These are phyloP conservation scores for Drosophila helvetica DNA, from an alignment of 2,888 invertebrate genomes.

Conservation along the genomic window DNA sequence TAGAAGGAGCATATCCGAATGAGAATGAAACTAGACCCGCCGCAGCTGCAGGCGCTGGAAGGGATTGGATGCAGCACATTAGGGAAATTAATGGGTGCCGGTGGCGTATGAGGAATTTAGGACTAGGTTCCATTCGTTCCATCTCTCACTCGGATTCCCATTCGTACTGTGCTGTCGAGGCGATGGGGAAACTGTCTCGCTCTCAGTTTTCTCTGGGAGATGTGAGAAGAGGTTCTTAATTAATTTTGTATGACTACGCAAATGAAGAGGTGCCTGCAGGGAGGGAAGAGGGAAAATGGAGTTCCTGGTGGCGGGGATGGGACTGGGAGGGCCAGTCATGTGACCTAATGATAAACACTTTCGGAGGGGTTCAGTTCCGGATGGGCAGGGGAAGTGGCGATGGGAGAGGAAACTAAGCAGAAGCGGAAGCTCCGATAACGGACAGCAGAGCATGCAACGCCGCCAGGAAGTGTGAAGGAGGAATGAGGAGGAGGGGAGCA, in stretches of 20 bases:
- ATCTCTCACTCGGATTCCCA: not conserved
- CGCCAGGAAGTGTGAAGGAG: conserved; percentile 21
- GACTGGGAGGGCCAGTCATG: conserved; percentile 43
- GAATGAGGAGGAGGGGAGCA: not conserved
- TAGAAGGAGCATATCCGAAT: not conserved
- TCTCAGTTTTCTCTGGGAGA: conserved; percentile 28
- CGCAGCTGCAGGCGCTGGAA: not conserved
- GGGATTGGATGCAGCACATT: not conserved
- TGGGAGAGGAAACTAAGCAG: conserved; percentile 25
- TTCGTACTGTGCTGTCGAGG: too few species aligned
- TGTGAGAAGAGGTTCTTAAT: conserved; percentile 28
- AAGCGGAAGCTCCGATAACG: conserved; percentile 38
- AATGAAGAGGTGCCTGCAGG: conserved; percentile 20
- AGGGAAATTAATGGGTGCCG: conserved; percentile 1
- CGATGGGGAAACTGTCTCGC: not conserved
- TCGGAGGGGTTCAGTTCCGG: conserved; percentile 12
- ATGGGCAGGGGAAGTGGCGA: conserved; percentile 2
- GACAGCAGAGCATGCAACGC: not conserved
- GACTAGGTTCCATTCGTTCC: conserved; percentile 2
- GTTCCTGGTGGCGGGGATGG: not conserved
- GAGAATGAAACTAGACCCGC: not conserved
- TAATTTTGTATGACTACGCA: conserved; percentile 39
- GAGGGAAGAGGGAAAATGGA: not conserved
- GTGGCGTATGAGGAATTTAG: conserved; percentile 2
- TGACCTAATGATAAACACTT: conserved; percentile 49